Evolutionary conservation across 2,113 vertebrate genomes (phyloP).

Genomic region (Psittacus erithacus): DNA sequence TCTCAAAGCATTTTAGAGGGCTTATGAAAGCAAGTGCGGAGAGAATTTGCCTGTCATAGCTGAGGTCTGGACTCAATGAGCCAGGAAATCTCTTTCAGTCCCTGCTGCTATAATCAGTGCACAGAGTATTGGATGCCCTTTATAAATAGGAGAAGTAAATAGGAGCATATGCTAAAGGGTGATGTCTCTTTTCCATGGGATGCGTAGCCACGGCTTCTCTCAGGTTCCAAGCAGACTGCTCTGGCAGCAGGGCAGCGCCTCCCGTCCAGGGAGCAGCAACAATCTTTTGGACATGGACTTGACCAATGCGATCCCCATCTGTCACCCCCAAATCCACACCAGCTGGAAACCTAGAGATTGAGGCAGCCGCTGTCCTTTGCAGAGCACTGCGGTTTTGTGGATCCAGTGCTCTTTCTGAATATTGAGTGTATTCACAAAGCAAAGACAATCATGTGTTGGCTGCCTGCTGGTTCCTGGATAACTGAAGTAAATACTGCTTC

Average conservation of each 20-base stretch:
- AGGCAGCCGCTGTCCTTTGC: background rate
- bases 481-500: background rate
- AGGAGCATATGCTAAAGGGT: background rate
- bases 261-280: background rate
- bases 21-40: background rate
- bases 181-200: background rate
- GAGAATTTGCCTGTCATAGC: background rate
- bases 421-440: background rate
- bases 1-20: background rate
- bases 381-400: background rate
- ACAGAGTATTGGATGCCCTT: background rate
- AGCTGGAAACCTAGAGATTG: background rate
- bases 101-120: background rate
- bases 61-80: background rate
- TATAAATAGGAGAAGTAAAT: background rate
- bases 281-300: background rate
- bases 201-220: background rate
- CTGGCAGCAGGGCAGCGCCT: background rate
- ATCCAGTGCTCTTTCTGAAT: background rate
- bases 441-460: fast-evolving
- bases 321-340: fast-evolving
- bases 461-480: background rate
- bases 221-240: background rate
- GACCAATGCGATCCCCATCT: background rate
- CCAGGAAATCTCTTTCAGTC: background rate